These are phyloP conservation scores for Sinocyclocheilus grahami DNA, from an alignment of 2,113 vertebrate species.

Conservation along the genomic window DNA sequence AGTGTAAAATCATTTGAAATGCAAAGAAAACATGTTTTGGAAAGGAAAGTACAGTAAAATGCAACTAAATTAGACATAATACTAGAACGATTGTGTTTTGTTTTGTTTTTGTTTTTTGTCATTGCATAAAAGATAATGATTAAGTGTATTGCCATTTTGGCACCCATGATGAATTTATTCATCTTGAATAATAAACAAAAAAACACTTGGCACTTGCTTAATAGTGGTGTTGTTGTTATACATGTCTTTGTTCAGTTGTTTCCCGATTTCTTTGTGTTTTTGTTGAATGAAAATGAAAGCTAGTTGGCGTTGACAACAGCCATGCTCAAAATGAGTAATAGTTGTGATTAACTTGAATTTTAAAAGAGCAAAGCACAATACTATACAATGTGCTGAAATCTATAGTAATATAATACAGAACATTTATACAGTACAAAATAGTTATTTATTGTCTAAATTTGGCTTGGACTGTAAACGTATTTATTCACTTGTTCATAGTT, in stretches of 20 bases:
- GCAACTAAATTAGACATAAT: background rate
- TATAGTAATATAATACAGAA: background rate
- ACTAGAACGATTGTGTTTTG: too few species aligned
- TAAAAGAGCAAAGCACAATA: background rate
- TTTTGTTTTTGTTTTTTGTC: background rate
- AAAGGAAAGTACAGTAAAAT: background rate
- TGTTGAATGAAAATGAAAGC: background rate
- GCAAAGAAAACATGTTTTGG: background rate
- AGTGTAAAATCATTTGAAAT: background rate
- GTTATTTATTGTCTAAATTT: background rate
- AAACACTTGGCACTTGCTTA: too few species aligned
- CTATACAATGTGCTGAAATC: background rate
- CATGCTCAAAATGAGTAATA: background rate
- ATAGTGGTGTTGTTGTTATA: background rate
- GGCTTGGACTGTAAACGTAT: too few species aligned
- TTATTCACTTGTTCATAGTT: too few species aligned
- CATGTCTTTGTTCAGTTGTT: background rate
- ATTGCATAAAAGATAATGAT: too few species aligned
- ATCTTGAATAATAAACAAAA: too few species aligned
- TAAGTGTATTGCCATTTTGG: too few species aligned
- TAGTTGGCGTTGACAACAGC: background rate
- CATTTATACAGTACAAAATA: background rate
- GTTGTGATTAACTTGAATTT: background rate
- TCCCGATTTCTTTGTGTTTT: background rate
- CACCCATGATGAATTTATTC: too few species aligned